Conservation (phyloP, 2,113 vertebrate genomes). For the Corvus cornix region DNA sequence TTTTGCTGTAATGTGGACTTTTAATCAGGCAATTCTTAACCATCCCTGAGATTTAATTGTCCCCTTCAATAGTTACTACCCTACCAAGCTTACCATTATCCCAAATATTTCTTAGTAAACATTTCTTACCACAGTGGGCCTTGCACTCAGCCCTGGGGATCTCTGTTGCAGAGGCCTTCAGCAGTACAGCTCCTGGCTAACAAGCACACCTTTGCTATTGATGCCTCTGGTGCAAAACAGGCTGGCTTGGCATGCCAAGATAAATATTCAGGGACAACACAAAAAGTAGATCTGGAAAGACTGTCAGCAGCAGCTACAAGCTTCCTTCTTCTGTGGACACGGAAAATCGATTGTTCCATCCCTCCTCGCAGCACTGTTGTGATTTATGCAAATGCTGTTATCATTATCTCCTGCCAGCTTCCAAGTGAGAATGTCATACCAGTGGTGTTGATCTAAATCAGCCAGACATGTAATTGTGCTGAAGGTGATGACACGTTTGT, state of each 20-base stretch:
- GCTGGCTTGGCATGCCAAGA: background rate
- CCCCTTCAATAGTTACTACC: background rate
- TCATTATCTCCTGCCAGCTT: background rate
- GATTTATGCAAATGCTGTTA: background rate
- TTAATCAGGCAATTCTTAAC: background rate
- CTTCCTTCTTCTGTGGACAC: background rate
- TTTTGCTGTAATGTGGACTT: background rate
- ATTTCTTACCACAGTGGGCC: background rate
- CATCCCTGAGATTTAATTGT: background rate
- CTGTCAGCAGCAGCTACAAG: background rate
- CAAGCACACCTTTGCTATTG: background rate
- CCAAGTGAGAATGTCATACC: background rate
- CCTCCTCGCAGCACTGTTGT: fast-evolving
- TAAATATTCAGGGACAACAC: background rate
- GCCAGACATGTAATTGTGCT: background rate
- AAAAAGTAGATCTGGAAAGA: background rate
- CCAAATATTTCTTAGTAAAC: background rate
- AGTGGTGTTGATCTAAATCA: background rate
- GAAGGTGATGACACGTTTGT: background rate
- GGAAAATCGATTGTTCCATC: background rate
- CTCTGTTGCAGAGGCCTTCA: background rate
- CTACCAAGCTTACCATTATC: background rate
- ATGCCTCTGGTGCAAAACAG: background rate
- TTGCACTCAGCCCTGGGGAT: background rate
- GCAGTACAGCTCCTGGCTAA: background rate